Base-by-base conservation (phyloP, 2,888 invertebrate genomes). In the Athalia cordata region DNA sequence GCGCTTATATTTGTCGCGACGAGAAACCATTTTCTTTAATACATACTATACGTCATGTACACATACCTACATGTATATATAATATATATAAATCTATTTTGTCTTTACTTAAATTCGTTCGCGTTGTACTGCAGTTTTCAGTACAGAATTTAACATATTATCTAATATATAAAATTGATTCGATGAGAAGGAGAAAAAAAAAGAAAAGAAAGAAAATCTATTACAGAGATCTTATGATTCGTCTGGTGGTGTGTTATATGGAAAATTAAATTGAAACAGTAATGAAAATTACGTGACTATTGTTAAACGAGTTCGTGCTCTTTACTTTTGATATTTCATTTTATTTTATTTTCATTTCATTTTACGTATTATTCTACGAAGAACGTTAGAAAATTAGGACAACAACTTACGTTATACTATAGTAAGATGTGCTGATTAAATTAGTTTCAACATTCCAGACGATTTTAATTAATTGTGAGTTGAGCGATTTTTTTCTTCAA, bases 201-300 rank as follows among this genome's bases (percentile, higher is more conserved):
- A 29, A 29, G 29, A 29, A 29, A 29, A 29, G 2, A 29, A 29
- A 29, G 29, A 29, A 29, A 29, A 29, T 29, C 29, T 29, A 29
- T 29, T 29, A 29, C 29, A 29, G 29, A 29, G 29, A 29, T 29
- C 29, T 0, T 29, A 29, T 29, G 29, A 29, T 29, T 29, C 29
- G 29, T 29, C 29, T 29, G 29, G 29, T 29, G 29, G 29, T 29
- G 29, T 29, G 29, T 29, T 29, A 2, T 29, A 29, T 29, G 2
- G 29, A 29, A 1, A 29, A 29, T 29, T 0, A 29, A 29, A 29
- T 29, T 29, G 29, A 29, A 29, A 29, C 29, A 29, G 29, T 13
- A 72, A 72, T 59, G 59, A 72, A 52, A 59, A 72, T 72, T 72
- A 72, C 59, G 72, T 72, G 59, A 72, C 15, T 59, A 57, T 55